A percentile compares a stretch with the other conserved stretches of the same genome.
Conservation (phyloP, 2,113 vertebrate genomes). For the Dryoscopus gambensis region DNA sequence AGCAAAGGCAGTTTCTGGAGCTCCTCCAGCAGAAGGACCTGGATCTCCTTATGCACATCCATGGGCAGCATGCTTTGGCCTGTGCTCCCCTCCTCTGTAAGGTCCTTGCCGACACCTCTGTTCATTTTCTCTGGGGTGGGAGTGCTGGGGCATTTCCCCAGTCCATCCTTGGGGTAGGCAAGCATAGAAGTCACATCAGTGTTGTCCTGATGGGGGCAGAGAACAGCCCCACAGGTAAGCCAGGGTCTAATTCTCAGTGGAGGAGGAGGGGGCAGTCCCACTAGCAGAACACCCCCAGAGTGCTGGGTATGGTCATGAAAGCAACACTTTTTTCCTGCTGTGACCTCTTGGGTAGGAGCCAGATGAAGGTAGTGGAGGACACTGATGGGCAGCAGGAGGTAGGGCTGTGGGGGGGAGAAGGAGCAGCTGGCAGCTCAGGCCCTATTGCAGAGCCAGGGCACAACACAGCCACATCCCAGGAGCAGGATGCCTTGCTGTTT, state of each 20-base stretch:
- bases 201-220: neutral
- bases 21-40: constrained; percentile 79
- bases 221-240: neutral
- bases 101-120: neutral
- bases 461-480: constrained; percentile 68
- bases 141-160: fast-evolving
- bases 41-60: constrained; percentile 76
- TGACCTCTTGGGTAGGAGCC: constrained; percentile 59
- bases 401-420: constrained; percentile 67
- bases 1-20: constrained; percentile 77
- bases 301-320: neutral
- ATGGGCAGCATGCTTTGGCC: constrained; percentile 69
- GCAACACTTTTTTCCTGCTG: neutral
- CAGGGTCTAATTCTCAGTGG: neutral
- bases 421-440: constrained; percentile 75
- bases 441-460: constrained; percentile 33
- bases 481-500: constrained; percentile 77
- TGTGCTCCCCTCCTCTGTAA: neutral
- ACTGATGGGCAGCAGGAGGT: constrained; percentile 72
- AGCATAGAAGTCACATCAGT: neutral
- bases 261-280: neutral
- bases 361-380: constrained; percentile 79
- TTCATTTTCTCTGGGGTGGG: neutral
- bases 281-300: neutral
- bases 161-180: neutral